Percentiles rank a stretch among this genome's conserved stretches.
These are phyloP conservation scores for Caenorhabditis angaria DNA, from an alignment of 2,888 invertebrate genomes.

Conservation along the genomic window DNA sequence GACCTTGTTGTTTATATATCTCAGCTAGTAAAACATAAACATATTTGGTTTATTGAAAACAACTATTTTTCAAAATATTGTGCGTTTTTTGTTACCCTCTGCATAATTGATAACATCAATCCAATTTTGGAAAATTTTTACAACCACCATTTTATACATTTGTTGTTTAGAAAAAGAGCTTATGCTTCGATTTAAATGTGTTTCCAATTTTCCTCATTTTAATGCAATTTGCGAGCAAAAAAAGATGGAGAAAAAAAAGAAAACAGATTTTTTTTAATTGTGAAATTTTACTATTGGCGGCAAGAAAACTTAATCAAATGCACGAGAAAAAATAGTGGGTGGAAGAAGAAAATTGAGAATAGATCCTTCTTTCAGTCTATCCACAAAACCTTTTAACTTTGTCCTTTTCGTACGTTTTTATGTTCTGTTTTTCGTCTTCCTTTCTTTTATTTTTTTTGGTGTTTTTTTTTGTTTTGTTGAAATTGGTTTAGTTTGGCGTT, in stretches of 20 bases:
- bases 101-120: background rate
- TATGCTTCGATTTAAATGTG: conserved; percentile 17
- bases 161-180: background rate
- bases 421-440: background rate
- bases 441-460: background rate
- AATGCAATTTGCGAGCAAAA: background rate
- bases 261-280: too few species aligned
- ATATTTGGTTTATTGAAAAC: background rate
- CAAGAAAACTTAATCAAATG: conserved; percentile 31
- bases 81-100: background rate
- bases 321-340: conserved; percentile 6
- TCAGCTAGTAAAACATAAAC: conserved; percentile 5
- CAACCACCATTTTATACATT: background rate
- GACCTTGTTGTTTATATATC: conserved; percentile 4
- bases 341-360: background rate
- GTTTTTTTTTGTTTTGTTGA: background rate
- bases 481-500: background rate
- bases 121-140: background rate
- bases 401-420: conserved; percentile 3
- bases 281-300: conserved; percentile 10
- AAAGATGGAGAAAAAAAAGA: background rate
- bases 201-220: conserved; percentile 2
- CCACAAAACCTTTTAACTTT: conserved; percentile 1
- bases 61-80: background rate
- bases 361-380: background rate